Conservation (phyloP, 2,888 invertebrate species). For the Parasteatoda lunata region DNA sequence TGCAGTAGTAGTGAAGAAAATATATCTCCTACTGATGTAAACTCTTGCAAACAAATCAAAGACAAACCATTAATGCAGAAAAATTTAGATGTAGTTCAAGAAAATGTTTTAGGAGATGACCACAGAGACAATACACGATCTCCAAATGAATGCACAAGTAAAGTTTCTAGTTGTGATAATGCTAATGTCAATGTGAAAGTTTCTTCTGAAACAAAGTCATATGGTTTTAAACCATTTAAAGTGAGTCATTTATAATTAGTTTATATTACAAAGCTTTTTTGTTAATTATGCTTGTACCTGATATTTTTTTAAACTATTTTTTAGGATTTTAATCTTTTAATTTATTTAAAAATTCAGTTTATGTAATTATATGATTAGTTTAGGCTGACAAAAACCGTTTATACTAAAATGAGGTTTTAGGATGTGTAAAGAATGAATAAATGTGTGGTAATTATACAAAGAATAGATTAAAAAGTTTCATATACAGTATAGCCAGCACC, state of each 20-base stretch:
- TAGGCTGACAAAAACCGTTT: background rate
- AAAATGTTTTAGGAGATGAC: conserved; percentile 34
- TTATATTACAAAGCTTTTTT: background rate
- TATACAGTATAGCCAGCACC: no score
- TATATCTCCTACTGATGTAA: conserved; percentile 89
- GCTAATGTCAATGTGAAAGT: background rate
- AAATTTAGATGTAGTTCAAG: conserved; percentile 80
- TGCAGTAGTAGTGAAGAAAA: conserved; percentile 83
- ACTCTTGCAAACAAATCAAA: conserved; percentile 86
- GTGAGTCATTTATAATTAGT: background rate
- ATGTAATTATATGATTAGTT: background rate
- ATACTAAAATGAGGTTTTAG: background rate
- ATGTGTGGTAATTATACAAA: no score
- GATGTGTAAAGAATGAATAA: no score
- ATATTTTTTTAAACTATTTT: background rate
- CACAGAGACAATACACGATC: conserved; percentile 20
- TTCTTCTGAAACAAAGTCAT: conserved; percentile 2
- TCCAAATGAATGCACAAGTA: conserved; percentile 81
- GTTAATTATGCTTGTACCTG: background rate
- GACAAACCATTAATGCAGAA: conserved; percentile 88
- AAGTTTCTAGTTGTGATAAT: conserved; percentile 50
- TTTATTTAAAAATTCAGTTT: background rate
- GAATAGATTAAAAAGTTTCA: no score
- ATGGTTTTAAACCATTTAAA: conserved; percentile 22
- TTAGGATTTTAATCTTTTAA: background rate